A percentile compares a stretch with the other conserved stretches of the same genome.
Conservation (phyloP, 2,797 vertebrate genomes). For the Chrysocyon brachyurus region DNA sequence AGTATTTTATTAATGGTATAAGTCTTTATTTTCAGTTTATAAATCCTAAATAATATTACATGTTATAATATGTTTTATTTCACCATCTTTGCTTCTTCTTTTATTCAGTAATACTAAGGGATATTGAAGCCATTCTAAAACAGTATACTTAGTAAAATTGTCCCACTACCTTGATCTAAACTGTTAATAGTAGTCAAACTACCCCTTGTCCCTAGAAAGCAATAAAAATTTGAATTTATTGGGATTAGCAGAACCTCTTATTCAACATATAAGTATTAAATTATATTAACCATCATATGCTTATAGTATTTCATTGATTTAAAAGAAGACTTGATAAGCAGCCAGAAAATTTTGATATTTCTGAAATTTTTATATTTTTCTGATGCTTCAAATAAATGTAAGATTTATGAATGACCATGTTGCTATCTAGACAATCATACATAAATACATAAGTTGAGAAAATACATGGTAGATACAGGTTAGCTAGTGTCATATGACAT, state of each 20-base stretch:
- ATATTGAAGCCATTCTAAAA: not conserved
- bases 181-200: not conserved
- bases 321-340: not conserved
- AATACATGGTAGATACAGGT: not conserved
- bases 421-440: not conserved
- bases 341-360: not conserved
- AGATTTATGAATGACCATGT: not conserved
- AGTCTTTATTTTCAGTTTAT: not conserved
- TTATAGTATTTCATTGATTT: not conserved
- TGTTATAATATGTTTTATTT: not conserved
- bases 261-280: not conserved
- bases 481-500: not conserved
- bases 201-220: not conserved
- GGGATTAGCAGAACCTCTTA: not conserved
- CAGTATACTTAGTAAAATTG: not conserved
- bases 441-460: not conserved
- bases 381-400: not conserved
- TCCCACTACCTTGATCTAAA: not conserved
- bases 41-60: not conserved
- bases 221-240: not conserved
- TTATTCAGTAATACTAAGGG: constrained; percentile 10
- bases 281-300: not conserved
- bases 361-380: not conserved
- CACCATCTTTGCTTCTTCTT: not conserved
- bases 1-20: not conserved